These are phyloP conservation scores for Macaria notata DNA, from an alignment of 2,888 invertebrate genomes.

Conservation along the genomic window DNA sequence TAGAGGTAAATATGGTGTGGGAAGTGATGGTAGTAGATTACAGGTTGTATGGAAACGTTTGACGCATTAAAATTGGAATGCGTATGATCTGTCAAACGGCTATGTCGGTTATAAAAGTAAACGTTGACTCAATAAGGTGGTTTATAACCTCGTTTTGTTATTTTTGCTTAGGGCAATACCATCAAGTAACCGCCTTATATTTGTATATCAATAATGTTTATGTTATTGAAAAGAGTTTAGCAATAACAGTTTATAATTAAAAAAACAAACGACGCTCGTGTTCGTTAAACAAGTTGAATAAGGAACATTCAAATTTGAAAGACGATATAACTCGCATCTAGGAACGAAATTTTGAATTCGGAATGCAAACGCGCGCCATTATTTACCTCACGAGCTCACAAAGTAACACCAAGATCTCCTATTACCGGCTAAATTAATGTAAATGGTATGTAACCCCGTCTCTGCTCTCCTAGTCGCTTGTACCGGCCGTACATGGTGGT, in stretches of 20 bases:
- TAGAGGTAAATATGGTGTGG: conserved; percentile 3
- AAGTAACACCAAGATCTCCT: conserved; percentile 9
- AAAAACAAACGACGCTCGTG: too few species aligned
- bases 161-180: too few species aligned
- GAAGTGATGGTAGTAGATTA: not conserved
- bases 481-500: conserved; percentile 56
- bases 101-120: conserved; percentile 1
- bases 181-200: too few species aligned
- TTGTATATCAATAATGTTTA: too few species aligned
- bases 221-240: too few species aligned
- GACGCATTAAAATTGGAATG: conserved; percentile 13
- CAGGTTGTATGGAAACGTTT: conserved; percentile 9
- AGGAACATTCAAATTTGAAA: too few species aligned
- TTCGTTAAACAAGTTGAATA: too few species aligned
- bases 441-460: conserved; percentile 35
- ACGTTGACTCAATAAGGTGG: conserved; percentile 1
- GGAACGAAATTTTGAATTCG: too few species aligned
- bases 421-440: conserved; percentile 32
- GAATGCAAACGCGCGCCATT: too few species aligned
- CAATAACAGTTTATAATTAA: too few species aligned
- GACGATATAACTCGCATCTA: too few species aligned
- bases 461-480: conserved; percentile 34
- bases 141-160: not conserved
- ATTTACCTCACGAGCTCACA: too few species aligned
- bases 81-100: conserved; percentile 10